A percentile compares a stretch with the other conserved stretches of the same genome.
Conservation (phyloP, 2,113 vertebrate genomes). For the Ophiodon elongatus region DNA sequence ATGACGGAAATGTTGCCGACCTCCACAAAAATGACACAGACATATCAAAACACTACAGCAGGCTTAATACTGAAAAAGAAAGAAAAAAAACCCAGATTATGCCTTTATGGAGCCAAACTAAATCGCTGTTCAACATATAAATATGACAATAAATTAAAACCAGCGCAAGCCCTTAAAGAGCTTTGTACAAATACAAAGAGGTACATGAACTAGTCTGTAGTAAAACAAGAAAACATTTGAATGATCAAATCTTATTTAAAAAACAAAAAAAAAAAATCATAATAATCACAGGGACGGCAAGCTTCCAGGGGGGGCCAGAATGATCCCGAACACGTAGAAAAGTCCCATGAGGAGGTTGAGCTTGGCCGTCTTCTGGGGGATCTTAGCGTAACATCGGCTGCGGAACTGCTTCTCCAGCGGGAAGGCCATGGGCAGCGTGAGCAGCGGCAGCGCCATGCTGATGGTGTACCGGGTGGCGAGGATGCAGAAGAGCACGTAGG, state of each 20-base stretch:
- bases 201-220: slow-evolving; percentile 63
- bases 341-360: slow-evolving; percentile 96
- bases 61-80: slow-evolving; percentile 67
- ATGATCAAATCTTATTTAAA: slow-evolving; percentile 27
- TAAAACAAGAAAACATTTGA: slow-evolving; percentile 57
- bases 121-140: slow-evolving; percentile 62
- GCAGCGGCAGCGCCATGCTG: slow-evolving; percentile 95
- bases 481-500: slow-evolving; percentile 94
- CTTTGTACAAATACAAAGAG: slow-evolving; percentile 65
- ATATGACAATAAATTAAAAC: slow-evolving; percentile 81
- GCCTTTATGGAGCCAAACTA: slow-evolving; percentile 50
- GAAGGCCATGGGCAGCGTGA: slow-evolving; percentile 96
- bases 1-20: slow-evolving; percentile 27
- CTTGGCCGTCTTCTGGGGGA: slow-evolving; percentile 96
- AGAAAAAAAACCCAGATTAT: slow-evolving; percentile 16
- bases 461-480: slow-evolving; percentile 94
- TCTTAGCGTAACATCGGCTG: slow-evolving; percentile 90
- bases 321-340: slow-evolving; percentile 96
- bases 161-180: slow-evolving; percentile 37
- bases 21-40: slow-evolving; percentile 52
- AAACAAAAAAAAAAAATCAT: too few relatives aligned
- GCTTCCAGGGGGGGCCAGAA: slow-evolving; percentile 89
- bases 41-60: slow-evolving; percentile 33
- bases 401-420: slow-evolving; percentile 95
- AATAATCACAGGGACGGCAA: slow-evolving; percentile 89